phyloP scores from a whole-genome alignment of 2,888 invertebrate species.

The Hypolimnas misippus region DNA sequence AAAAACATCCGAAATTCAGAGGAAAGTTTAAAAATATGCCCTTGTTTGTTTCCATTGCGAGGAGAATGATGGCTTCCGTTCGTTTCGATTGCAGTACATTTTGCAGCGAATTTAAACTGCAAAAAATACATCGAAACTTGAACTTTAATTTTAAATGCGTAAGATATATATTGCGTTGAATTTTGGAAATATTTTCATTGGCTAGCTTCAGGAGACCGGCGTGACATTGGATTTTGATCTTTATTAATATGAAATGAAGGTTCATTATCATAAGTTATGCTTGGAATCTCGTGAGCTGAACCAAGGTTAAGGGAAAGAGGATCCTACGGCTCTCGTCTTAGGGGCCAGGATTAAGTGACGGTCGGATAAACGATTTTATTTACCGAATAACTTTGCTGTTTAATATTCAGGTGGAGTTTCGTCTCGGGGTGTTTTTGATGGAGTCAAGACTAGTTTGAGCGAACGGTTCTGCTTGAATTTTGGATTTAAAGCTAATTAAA shows the following conservation, averaged over 20 bases:
- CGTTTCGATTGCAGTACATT: slow-evolving; percentile 36
- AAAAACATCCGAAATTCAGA: slow-evolving; percentile 31
- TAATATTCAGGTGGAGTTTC: slow-evolving; percentile 29
- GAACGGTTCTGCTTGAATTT: neutral
- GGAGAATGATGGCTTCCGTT: slow-evolving; percentile 38
- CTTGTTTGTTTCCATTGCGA: slow-evolving; percentile 39
- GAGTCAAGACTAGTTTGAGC: slow-evolving; percentile 10
- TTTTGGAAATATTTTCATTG: slow-evolving; percentile 2
- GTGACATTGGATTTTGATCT: slow-evolving; percentile 29
- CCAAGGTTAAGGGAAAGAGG: neutral
- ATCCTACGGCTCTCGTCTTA: neutral
- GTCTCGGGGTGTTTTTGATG: slow-evolving; percentile 18
- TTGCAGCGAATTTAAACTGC: slow-evolving; percentile 17
- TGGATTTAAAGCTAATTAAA: neutral
- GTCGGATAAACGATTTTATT: slow-evolving; percentile 12
- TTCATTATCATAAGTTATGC: neutral
- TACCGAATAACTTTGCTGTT: slow-evolving; percentile 11
- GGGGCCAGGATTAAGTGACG: neutral
- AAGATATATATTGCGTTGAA: slow-evolving; percentile 12
- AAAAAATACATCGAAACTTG: slow-evolving; percentile 11
- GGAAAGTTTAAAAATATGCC: slow-evolving; percentile 36
- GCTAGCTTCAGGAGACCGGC: slow-evolving; percentile 3
- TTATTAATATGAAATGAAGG: slow-evolving; percentile 10
- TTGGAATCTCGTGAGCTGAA: neutral
- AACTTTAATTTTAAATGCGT: slow-evolving; percentile 3